phyloP scores from a whole-genome alignment of 1,140 invertebrate species.

The Bombus cullumanus region DNA sequence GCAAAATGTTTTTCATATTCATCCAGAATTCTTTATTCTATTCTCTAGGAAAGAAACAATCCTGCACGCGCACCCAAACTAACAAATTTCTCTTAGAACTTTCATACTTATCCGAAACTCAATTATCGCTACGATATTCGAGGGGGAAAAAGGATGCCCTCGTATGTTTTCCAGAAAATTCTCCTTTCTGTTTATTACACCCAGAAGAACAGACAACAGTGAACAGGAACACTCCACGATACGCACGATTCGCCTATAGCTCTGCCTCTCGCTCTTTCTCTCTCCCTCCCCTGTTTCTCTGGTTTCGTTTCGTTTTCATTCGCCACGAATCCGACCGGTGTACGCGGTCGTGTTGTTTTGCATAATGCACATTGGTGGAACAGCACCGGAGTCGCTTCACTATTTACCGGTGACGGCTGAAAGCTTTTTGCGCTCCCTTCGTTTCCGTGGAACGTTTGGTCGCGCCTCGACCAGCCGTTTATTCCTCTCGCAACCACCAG shows the following conservation, averaged over 20 bases:
- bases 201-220: background rate
- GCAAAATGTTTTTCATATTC: too few relatives aligned
- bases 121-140: too few relatives aligned
- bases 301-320: background rate
- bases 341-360: constrained; percentile 2
- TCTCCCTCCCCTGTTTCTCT: background rate
- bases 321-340: background rate
- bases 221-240: too few relatives aligned
- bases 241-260: too few relatives aligned
- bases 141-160: too few relatives aligned
- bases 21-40: too few relatives aligned
- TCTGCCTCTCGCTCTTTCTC: too few relatives aligned
- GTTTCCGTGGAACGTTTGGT: background rate
- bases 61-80: too few relatives aligned
- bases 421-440: constrained; percentile 10
- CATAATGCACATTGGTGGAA: constrained; percentile 37
- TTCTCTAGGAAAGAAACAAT: too few relatives aligned
- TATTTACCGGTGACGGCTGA: constrained; percentile 13
- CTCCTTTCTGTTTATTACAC: background rate
- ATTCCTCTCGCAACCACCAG: background rate
- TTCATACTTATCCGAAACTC: too few relatives aligned
- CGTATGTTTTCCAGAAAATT: background rate
- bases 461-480: constrained; percentile 9
- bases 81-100: too few relatives aligned
- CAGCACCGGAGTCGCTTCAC: constrained; percentile 4